These are phyloP conservation scores for Proterorhinus semilunaris DNA, from an alignment of 2,113 vertebrate genomes.

Conservation along the genomic window DNA sequence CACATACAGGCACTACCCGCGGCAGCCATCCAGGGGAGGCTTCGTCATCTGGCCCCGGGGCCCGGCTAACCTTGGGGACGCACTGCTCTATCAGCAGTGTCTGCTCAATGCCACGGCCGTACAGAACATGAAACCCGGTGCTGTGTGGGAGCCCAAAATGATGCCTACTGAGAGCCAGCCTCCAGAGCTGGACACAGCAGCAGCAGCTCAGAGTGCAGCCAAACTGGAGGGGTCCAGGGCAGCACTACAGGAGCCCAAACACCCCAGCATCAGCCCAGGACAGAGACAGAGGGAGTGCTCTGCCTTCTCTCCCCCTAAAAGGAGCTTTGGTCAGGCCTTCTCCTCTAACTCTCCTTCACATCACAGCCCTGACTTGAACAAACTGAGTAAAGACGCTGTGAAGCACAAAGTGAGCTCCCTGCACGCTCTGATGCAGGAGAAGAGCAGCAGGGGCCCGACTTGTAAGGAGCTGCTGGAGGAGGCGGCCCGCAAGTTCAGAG, in stretches of 20 bases:
- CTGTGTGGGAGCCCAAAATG: conserved; percentile 84
- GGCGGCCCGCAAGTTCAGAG: conserved; percentile 83
- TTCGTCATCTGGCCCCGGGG: conserved; percentile 93
- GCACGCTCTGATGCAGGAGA: conserved; percentile 87
- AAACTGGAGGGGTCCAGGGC: conserved; percentile 81
- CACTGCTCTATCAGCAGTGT: conserved; percentile 92
- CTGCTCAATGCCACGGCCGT: conserved; percentile 86
- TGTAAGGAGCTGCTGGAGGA: conserved; percentile 87
- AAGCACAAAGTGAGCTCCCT: conserved; percentile 86
- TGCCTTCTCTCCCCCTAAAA: conserved; percentile 89
- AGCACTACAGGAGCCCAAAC: conserved; percentile 56
- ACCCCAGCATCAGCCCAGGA: conserved; percentile 65
- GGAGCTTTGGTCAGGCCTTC: conserved; percentile 81
- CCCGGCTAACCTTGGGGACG: conserved; percentile 81
- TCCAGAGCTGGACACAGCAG: conserved; percentile 68
- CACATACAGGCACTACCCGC: conserved; percentile 92
- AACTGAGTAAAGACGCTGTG: conserved; percentile 81
- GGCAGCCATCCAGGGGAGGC: conserved; percentile 72
- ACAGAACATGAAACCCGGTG: conserved; percentile 86
- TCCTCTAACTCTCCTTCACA: conserved; percentile 61
- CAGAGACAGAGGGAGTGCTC: conserved; percentile 81
- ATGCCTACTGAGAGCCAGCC: conserved; percentile 73
- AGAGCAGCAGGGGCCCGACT: conserved; percentile 73
- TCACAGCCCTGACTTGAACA: conserved; percentile 76
- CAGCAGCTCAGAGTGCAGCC: conserved; percentile 39